These are phyloP conservation scores for Laterallus jamaicensis DNA, from an alignment of 2,113 vertebrate genomes.

Conservation along the genomic window DNA sequence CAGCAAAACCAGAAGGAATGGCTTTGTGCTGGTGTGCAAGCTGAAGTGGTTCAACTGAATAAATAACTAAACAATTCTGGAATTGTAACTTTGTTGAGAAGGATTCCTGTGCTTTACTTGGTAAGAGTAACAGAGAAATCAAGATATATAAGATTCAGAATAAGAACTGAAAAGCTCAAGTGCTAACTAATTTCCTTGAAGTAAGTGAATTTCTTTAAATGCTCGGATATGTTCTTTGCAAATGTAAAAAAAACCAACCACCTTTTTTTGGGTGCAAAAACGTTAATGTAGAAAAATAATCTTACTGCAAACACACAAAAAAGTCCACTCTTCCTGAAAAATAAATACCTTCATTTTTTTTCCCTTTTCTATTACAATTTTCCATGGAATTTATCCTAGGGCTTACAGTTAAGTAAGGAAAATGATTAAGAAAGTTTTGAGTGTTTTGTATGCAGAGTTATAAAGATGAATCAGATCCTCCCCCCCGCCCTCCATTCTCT, in stretches of 20 bases:
- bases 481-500: background rate
- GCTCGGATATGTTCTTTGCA: background rate
- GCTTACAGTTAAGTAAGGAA: background rate
- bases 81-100: background rate
- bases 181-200: background rate
- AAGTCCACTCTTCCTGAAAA: background rate
- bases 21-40: background rate
- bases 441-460: background rate
- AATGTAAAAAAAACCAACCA: background rate
- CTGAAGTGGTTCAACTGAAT: background rate
- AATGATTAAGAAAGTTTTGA: background rate
- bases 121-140: background rate
- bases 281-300: background rate
- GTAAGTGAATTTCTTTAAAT: background rate
- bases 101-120: background rate
- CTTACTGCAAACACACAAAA: background rate
- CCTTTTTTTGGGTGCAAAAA: background rate
- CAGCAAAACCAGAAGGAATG: background rate
- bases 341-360: background rate
- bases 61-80: background rate
- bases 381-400: background rate
- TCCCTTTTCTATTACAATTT: background rate
- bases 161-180: background rate
- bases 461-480: background rate
- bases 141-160: background rate